phyloP scores from a whole-genome alignment of 2,113 vertebrate genomes.

The Zosterops hypoxanthus region DNA sequence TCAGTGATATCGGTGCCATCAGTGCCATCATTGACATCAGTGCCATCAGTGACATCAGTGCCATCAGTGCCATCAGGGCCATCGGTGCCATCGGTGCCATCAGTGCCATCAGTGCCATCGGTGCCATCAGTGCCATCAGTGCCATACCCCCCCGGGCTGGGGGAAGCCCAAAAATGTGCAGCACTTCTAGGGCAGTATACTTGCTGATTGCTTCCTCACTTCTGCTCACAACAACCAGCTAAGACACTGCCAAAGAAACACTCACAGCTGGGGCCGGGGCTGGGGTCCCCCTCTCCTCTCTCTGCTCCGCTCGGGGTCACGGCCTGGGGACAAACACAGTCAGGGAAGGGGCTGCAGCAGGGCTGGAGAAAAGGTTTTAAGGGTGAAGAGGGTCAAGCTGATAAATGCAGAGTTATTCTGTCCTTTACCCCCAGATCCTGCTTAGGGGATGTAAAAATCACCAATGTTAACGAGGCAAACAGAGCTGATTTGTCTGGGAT shows the following conservation, averaged over 20 bases:
- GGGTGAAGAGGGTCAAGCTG: not conserved
- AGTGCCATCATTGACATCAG: not conserved
- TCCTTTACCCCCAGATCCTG: not conserved
- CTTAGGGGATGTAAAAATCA: not conserved
- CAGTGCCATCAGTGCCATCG: no score
- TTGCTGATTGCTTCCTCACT: slow-evolving; percentile 99
- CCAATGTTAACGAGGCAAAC: not conserved
- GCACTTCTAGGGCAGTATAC: slow-evolving; percentile 99
- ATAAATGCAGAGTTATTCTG: not conserved
- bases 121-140: no score
- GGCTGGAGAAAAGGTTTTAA: not conserved
- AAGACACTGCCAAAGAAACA: slow-evolving; percentile 99
- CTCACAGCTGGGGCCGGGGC: slow-evolving; percentile 82
- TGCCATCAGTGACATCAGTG: no score
- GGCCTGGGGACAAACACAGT: not conserved
- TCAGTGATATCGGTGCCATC: no score
- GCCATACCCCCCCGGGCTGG: not conserved
- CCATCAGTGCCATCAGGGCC: no score
- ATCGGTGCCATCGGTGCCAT: no score
- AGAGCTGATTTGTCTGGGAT: not conserved
- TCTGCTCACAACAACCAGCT: slow-evolving; percentile 99
- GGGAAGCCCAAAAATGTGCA: slow-evolving; percentile 78
- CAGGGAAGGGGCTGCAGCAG: not conserved
- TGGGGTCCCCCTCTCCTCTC: not conserved
- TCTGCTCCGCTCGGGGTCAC: not conserved